phyloP scores from a whole-genome alignment of 2,888 invertebrate genomes.

The Ramazzottius varieornatus region DNA sequence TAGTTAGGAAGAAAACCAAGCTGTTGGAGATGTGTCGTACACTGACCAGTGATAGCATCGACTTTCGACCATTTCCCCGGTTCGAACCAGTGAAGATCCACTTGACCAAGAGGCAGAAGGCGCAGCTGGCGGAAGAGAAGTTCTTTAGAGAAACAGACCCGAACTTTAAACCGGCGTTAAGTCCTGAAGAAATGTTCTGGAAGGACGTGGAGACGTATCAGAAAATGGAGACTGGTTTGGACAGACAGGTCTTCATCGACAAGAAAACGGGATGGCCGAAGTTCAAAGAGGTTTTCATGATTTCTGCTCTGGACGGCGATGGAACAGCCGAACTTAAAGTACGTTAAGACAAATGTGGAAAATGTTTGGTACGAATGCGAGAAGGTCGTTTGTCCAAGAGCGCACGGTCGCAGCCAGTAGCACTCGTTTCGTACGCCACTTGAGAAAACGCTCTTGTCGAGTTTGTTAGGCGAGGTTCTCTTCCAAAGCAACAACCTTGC shows the following conservation, averaged over 20 bases:
- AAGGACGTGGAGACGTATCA: neutral
- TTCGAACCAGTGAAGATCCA: neutral
- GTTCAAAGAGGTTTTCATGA: conserved; percentile 65
- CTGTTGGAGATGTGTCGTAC: conserved; percentile 42
- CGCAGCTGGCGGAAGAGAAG: neutral
- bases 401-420: no score
- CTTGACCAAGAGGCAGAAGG: neutral
- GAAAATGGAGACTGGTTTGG: conserved; percentile 9
- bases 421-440: no score
- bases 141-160: neutral
- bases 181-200: neutral
- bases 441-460: no score
- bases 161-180: neutral
- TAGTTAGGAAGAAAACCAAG: conserved; percentile 33
- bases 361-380: no score
- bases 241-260: conserved; percentile 13
- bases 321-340: conserved; percentile 43
- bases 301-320: conserved; percentile 54
- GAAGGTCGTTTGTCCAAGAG: no score
- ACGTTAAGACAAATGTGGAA: neutral
- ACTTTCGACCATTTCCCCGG: conserved; percentile 4
- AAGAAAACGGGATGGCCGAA: conserved; percentile 35
- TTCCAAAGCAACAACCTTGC: no score
- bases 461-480: no score
- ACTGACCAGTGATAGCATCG: conserved; percentile 34